Percentiles rank a stretch among this genome's conserved stretches.
Conservation (phyloP, 64 coral and sea anemone species). For the Montipora sp. region DNA sequence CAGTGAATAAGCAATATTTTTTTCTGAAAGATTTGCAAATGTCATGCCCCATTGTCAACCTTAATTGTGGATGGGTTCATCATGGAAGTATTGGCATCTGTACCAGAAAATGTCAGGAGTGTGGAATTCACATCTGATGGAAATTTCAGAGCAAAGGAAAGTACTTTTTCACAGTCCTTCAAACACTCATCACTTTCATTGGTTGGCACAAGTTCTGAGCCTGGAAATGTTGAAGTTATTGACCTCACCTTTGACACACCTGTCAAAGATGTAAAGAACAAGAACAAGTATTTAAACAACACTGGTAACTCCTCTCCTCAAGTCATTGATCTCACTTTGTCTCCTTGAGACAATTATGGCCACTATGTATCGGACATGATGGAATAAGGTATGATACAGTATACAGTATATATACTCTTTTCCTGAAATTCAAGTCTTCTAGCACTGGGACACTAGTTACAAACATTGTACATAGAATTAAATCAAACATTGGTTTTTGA, state of each 20-base stretch:
- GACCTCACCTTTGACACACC: slow-evolving; percentile 32
- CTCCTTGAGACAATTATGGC: background rate
- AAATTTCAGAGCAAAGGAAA: background rate
- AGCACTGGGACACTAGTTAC: no score
- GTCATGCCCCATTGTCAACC: background rate
- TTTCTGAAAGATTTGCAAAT: slow-evolving; percentile 36
- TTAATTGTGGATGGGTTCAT: slow-evolving; percentile 38
- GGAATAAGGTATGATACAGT: no score
- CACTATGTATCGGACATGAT: background rate
- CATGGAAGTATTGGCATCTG: background rate
- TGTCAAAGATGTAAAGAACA: background rate
- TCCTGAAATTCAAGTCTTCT: no score
- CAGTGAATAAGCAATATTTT: no score
- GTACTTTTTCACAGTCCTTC: background rate
- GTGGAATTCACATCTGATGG: slow-evolving; percentile 29
- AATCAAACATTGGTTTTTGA: no score
- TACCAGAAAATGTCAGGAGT: slow-evolving; percentile 17
- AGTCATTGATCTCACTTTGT: slow-evolving; percentile 37
- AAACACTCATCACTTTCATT: background rate
- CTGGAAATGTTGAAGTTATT: slow-evolving; percentile 1
- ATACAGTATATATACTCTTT: no score
- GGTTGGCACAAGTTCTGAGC: background rate
- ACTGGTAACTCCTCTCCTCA: background rate
- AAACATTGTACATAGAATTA: no score
- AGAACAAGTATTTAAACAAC: background rate